Percentiles rank a stretch among this genome's conserved stretches.
Conservation (phyloP, 2,888 invertebrate species). For the Tetanocera ferruginea region DNA sequence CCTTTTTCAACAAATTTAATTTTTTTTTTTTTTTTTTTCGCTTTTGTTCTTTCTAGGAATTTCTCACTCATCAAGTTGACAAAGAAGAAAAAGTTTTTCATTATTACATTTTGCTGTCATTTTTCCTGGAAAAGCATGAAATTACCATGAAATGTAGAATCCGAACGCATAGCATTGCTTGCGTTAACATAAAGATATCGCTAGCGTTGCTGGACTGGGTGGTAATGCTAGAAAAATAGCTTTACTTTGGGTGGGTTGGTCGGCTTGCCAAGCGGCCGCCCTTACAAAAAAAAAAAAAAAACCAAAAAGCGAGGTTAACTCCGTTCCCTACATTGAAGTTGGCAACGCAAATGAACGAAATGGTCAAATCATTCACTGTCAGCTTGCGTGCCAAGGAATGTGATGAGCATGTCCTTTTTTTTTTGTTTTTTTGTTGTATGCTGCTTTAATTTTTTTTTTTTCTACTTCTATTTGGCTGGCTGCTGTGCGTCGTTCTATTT, state of each 20-base stretch:
- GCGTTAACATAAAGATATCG: conserved; percentile 36
- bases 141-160: conserved; percentile 51
- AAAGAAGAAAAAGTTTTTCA: conserved; percentile 67
- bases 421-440: conserved; percentile 47
- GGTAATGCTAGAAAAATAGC: conserved; percentile 26
- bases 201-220: not conserved
- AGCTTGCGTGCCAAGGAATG: conserved; percentile 59
- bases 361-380: conserved; percentile 67
- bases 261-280: not conserved
- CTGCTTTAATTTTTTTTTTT: conserved; percentile 32
- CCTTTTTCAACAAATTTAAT: conserved; percentile 23
- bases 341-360: conserved; percentile 61
- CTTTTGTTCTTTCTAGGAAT: conserved; percentile 43
- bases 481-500: conserved; percentile 9
- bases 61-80: conserved; percentile 66
- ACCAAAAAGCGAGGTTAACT: not conserved
- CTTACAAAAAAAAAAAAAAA: too few relatives aligned
- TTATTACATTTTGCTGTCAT: conserved; percentile 66
- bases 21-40: conserved; percentile 4
- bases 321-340: conserved; percentile 24
- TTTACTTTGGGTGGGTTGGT: not conserved
- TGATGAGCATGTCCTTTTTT: conserved; percentile 60
- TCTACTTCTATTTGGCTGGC: not conserved
- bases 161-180: conserved; percentile 39
- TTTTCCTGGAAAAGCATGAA: conserved; percentile 59